Evolutionary conservation across 2,888 invertebrate genomes (phyloP), one percentile per base, ranked within the genome.

Genomic region (Yponomeuta sedellus): DNA sequence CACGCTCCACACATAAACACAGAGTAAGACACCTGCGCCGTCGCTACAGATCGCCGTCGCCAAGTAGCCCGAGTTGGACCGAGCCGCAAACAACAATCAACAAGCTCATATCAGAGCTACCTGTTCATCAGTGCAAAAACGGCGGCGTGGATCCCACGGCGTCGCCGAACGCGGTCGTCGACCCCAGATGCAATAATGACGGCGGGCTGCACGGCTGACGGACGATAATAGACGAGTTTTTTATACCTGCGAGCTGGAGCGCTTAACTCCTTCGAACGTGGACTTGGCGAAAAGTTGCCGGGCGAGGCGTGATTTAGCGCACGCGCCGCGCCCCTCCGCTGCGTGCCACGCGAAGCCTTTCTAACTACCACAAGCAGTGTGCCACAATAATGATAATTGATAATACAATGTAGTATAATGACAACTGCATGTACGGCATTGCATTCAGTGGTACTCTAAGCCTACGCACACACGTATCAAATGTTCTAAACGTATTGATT

Each of bases 161-260:
- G 19, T 10, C 58, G 20, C 20, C 58, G 20, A 62, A 62, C 28
- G 39, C 12, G 62, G 62, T 62, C 34, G 62, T 62, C 39, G 62
- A 62, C 62, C 39, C 39, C n/a, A 34, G 11, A 39, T 62, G 62
- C 62, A 62, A 34, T 62, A 62, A 62, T 62, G 62, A 62, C 62
- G 61, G 2, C 62, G n/a, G 28, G 62, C n/a, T 62, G 62, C 62
- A 62, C 59, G 25, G 25, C 59, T n/a, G 25, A 59, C 59, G 19
- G 34, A 62, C 62, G 62, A 19, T 19, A 62, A 62, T 62, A 62
- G 62, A 62, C 62, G 16, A 28, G 62, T 62, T 62, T 39, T 19
- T 62, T 39, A 62, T 62, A 62, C 44, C 44, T 52, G 44, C 44
- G 44, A 52, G 44, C 16, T 12, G 44, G 44, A 52, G 6, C 16